These are phyloP conservation scores for Rhopalosiphum padi DNA, from an alignment of 1,140 invertebrate genomes.

Conservation along the genomic window DNA sequence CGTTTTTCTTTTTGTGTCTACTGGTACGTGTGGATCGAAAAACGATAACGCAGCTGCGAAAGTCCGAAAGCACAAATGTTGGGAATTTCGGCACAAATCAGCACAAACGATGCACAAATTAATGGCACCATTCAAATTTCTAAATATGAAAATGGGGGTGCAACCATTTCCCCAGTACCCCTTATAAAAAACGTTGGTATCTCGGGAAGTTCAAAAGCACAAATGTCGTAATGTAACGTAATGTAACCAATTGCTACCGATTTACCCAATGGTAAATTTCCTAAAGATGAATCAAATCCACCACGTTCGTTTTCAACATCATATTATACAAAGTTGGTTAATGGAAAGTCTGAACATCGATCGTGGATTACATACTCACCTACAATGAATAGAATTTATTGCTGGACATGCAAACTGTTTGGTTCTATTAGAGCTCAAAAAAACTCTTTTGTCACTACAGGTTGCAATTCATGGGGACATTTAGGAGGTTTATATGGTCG, in stretches of 20 bases:
- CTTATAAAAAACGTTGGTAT: too few relatives aligned
- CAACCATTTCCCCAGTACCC: too few relatives aligned
- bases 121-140: too few relatives aligned
- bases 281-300: background rate
- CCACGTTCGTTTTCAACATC: slow-evolving; percentile 13
- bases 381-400: slow-evolving; percentile 4
- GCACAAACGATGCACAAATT: too few relatives aligned
- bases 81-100: too few relatives aligned
- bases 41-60: slow-evolving; percentile 61
- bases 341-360: slow-evolving; percentile 10
- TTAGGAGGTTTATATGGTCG: too few relatives aligned
- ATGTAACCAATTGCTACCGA: background rate
- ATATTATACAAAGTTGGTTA: slow-evolving; percentile 22
- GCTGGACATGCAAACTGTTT: slow-evolving; percentile 1
- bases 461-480: background rate
- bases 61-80: too few relatives aligned
- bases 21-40: slow-evolving; percentile 62
- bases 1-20: slow-evolving; percentile 32
- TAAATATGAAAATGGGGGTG: background rate
- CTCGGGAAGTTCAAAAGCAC: too few relatives aligned
- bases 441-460: slow-evolving; percentile 5
- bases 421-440: slow-evolving; percentile 15
- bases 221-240: too few relatives aligned
- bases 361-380: slow-evolving; percentile 5
- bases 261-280: slow-evolving; percentile 5